Evolutionary conservation across 2,113 vertebrate genomes (phyloP), one percentile per base, ranked within the genome.

Genomic region (Eubucco bourcierii): DNA sequence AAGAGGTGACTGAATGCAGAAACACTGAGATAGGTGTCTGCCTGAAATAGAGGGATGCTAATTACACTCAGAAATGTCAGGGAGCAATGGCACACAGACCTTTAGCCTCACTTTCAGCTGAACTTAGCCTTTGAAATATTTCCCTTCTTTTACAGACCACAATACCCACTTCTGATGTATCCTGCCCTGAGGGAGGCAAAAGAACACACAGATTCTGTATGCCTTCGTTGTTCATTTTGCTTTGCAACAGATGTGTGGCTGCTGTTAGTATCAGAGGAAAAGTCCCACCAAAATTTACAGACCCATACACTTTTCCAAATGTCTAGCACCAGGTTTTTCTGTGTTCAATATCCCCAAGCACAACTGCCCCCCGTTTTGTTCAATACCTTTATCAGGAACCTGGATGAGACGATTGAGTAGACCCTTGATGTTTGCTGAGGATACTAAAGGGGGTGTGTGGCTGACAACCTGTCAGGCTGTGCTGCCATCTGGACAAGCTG

Each of bases 51-150:
- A 61, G 0, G 0, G 68, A 46, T 75, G 76, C 53, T 75, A 94
- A 95, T 90, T 94, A 33, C 76, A 81, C 7, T n/a, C 61, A 72
- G 84, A 94, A 94, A 91, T 91, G 87, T 80, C 82, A 92, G 65
- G 21, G 84, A 92, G 68, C 65, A 85, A 88, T 88, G 90, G 80
- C 2, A 0, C 39, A 12, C 79, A 81, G 91, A 90, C 82, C 82
- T 90, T 78, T 67, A 91, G 65, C 91, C 73, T 85, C 65, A 29
- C 25, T 93, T 95, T 84, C 81, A 80, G 76, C 65, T 86, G 68
- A 88, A 37, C 81, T 94, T 86, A 91, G 47, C 80, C 85, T 95
- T 83, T 91, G 79, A 85, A 88, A 46, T 64, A 6, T 33, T 83
- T 88, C 31, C 10, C 18, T 46, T 70, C 64, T 74, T 66, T 44